Evolutionary conservation across 1,140 invertebrate species (phyloP).

Genomic region (Philotrypesis tridentata): DNA sequence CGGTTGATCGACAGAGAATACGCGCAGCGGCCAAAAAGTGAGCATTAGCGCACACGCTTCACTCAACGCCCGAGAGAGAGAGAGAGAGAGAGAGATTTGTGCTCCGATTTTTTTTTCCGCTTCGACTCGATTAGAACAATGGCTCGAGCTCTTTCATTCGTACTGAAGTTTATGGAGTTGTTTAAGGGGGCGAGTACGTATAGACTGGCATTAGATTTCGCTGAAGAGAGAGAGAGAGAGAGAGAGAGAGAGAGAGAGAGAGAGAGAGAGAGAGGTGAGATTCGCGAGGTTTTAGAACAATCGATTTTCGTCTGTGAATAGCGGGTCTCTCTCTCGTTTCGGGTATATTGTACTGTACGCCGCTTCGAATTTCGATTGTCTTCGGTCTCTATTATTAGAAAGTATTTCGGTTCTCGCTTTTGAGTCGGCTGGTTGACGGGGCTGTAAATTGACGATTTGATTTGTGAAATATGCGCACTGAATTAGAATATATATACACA

Average conservation of each 20-base stretch:
- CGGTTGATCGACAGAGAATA: neutral
- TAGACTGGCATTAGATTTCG: neutral
- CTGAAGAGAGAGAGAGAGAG: too few species aligned
- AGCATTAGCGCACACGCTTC: neutral
- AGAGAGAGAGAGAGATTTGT: too few species aligned
- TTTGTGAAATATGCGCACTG: too few species aligned
- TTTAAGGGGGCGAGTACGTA: neutral
- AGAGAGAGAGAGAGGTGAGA: neutral
- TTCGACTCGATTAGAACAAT: conserved; percentile 3
- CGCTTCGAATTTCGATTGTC: neutral
- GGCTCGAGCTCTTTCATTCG: neutral
- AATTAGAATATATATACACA: too few species aligned
- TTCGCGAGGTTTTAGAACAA: neutral
- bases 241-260: too few species aligned
- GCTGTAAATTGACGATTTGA: neutral
- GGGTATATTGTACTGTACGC: neutral
- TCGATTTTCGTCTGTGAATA: neutral
- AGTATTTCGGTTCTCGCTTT: neutral
- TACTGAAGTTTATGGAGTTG: neutral
- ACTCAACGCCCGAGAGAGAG: neutral
- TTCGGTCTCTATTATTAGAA: neutral
- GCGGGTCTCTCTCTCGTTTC: neutral
- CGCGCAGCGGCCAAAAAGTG: neutral
- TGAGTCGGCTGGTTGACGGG: neutral
- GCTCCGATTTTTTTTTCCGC: neutral